These are phyloP conservation scores for Entomyzon cyanotis DNA, from an alignment of 2,113 vertebrate species.

Conservation along the genomic window DNA sequence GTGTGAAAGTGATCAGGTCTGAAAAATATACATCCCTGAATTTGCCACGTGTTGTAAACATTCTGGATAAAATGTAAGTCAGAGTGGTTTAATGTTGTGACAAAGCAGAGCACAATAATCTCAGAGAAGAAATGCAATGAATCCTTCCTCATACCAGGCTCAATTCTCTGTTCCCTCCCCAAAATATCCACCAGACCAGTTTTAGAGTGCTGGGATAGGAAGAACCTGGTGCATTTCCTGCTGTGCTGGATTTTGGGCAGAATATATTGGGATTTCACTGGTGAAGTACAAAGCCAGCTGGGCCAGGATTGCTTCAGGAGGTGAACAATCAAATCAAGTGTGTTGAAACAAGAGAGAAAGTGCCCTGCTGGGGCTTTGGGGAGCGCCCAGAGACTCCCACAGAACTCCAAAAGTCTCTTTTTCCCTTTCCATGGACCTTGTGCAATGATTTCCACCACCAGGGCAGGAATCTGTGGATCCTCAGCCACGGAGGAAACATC, in stretches of 20 bases:
- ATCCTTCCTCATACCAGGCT: background rate
- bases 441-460: background rate
- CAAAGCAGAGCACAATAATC: background rate
- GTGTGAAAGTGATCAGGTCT: background rate
- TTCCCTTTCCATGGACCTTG: background rate
- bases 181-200: background rate
- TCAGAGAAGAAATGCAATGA: background rate
- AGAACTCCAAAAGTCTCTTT: background rate
- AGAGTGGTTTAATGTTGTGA: background rate
- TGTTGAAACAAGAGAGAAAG: background rate
- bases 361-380: background rate
- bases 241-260: background rate
- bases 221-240: background rate
- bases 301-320: background rate
- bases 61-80: background rate
- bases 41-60: background rate
- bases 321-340: background rate
- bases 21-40: background rate
- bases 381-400: background rate
- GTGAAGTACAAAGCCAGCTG: background rate
- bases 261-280: background rate
- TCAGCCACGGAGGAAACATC: background rate
- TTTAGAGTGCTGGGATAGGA: background rate
- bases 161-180: background rate
- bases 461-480: background rate